Conservation (phyloP, 2,888 invertebrate species). For the Eupithecia insigniata region DNA sequence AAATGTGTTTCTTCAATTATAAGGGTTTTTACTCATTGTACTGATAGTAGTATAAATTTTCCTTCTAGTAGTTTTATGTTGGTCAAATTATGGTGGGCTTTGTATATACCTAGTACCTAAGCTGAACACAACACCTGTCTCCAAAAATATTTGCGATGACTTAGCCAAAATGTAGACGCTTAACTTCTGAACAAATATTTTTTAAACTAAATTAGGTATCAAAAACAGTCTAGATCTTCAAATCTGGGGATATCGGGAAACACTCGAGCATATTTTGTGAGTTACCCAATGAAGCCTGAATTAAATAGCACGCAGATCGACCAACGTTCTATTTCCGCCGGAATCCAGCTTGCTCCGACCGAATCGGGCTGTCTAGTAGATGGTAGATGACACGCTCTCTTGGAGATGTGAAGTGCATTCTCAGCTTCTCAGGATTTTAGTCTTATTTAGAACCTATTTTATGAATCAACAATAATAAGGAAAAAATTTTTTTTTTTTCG, state of each 20-base stretch:
- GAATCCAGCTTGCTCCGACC: constrained; percentile 6
- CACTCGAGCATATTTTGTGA: constrained; percentile 12
- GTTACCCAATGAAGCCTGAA: constrained; percentile 22
- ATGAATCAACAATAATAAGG: neutral
- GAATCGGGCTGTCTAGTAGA: constrained; percentile 13
- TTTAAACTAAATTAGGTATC: neutral
- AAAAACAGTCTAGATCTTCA: neutral
- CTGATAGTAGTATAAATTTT: too few species aligned
- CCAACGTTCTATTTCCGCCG: constrained; percentile 32
- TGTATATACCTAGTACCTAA: neutral
- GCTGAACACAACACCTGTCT: neutral
- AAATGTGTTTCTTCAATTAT: neutral
- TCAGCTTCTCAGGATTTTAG: neutral
- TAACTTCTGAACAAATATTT: neutral
- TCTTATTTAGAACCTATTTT: neutral
- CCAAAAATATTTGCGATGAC: neutral
- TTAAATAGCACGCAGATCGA: constrained; percentile 1
- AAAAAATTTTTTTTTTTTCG: neutral
- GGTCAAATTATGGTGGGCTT: too few species aligned
- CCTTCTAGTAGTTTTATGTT: too few species aligned
- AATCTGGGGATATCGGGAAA: constrained; percentile 8
- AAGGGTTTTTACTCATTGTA: too few species aligned
- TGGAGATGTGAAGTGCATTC: neutral
- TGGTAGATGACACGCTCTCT: neutral
- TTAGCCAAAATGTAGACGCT: neutral